Evolutionary conservation across 1,140 invertebrate genomes (phyloP).

Genomic region (Temnothorax nylanderi): DNA sequence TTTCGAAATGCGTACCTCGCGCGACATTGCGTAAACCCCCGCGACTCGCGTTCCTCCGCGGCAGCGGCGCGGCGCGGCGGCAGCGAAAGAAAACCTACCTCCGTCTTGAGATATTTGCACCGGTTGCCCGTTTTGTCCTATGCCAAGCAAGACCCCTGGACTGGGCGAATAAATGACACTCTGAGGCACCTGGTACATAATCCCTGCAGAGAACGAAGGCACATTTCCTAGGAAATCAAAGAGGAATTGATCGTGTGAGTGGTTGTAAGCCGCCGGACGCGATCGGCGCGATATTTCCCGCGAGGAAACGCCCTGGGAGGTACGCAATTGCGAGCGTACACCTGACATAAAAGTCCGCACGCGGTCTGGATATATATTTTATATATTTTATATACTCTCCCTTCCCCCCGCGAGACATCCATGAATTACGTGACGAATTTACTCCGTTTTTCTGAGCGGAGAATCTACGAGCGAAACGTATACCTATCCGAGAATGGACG

Average conservation of each 20-base stretch:
- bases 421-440: background rate
- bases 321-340: background rate
- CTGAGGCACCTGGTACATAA: constrained; percentile 84
- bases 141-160: constrained; percentile 82
- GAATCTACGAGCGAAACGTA: background rate
- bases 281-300: background rate
- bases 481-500: background rate
- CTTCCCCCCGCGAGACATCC: background rate
- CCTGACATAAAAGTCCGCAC: background rate
- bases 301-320: background rate
- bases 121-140: constrained; percentile 84
- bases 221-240: constrained; percentile 71
- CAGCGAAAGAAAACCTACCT: constrained; percentile 71
- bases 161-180: constrained; percentile 83
- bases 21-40: constrained; percentile 24
- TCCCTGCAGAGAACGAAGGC: constrained; percentile 78
- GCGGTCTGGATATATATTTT: background rate
- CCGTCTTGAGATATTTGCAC: constrained; percentile 84
- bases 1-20: constrained; percentile 25
- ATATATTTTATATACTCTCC: background rate
- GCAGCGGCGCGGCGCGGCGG: background rate
- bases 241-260: constrained; percentile 50
- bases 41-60: background rate
- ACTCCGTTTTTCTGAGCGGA: background rate
- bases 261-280: background rate